Percentiles rank a stretch among this genome's conserved stretches.
phyloP scores from a whole-genome alignment of 2,888 invertebrate genomes.

The Limnephilus auricula region DNA sequence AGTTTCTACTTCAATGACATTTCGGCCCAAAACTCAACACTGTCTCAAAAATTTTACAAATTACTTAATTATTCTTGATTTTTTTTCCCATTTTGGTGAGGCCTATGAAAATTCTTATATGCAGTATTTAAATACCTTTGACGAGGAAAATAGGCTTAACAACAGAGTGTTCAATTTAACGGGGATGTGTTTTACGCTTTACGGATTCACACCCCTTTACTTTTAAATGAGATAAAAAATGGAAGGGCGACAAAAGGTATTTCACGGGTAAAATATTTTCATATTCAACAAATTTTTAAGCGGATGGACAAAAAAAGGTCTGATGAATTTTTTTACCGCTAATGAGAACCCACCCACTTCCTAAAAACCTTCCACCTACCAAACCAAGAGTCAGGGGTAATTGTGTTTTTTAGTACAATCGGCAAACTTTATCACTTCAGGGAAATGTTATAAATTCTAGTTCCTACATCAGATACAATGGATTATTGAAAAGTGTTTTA shows the following conservation, averaged over 20 bases:
- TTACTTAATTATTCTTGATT: not conserved
- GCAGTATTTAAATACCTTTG: not conserved
- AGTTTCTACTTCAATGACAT: not conserved
- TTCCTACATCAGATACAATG: too few relatives aligned
- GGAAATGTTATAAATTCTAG: too few relatives aligned
- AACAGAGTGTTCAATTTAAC: constrained; percentile 25
- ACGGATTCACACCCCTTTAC: constrained; percentile 24
- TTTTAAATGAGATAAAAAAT: constrained; percentile 30
- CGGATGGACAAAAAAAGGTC: constrained; percentile 40
- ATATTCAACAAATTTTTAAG: constrained; percentile 41
- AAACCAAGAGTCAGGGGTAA: not conserved
- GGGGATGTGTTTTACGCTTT: constrained; percentile 29
- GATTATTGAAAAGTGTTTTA: too few relatives aligned
- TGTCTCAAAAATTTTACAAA: not conserved
- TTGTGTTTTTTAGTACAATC: not conserved
- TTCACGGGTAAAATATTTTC: constrained; percentile 44
- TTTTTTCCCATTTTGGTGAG: not conserved
- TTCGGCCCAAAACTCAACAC: not conserved
- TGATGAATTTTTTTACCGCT: constrained; percentile 26
- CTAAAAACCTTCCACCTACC: not conserved
- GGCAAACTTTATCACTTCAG: too few relatives aligned
- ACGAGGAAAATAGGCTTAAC: not conserved
- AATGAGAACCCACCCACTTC: not conserved
- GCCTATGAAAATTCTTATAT: not conserved
- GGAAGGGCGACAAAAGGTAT: constrained; percentile 43